Evolutionary conservation across 2,888 invertebrate genomes (phyloP), one percentile per base, ranked within the genome.

Genomic region (Drosophila paramelanica): DNA sequence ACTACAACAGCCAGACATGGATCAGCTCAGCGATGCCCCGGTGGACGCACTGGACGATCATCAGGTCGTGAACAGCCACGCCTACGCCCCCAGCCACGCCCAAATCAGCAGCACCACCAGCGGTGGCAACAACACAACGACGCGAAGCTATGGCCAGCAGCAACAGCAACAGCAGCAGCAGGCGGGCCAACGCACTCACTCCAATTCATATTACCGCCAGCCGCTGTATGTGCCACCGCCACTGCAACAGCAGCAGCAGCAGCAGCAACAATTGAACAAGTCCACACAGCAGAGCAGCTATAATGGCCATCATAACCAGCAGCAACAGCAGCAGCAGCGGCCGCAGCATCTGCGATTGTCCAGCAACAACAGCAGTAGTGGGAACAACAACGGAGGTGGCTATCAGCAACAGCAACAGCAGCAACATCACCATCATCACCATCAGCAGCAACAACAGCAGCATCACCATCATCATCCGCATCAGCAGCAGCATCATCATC

Each of bases 151-250:
- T 53, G 61, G 43, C 3, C 77, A 55, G 6, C 57, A 53, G 25
- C 61, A 38, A 11, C 61, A 45, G 8, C 58, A 61, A 7, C 25
- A 14, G 33, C 39, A 23, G 23, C 71, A 57, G 13, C 56, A 52
- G 11, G 31, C n/a, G 33, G 57, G 46, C 8, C 75, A 75, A 27
- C 57, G 79, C n/a, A 69, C 49, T 43, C 75, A 83, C 62, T 39
- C 69, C 27, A 79, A 75, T 45, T 39, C 53, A 25, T 91, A 85
- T 60, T 90, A 89, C 60, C 90, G 91, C 45, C 90, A 91, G 62
- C 91, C 91, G 69, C 89, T 91, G 58, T 91, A 91, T 79, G 91
- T 91, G 75, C 91, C 91, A 65, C 90, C 90, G 53, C 91, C 91
- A 14, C 85, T 90, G 85, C 91, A 69, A 42, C 89, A 68, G 38